Evolutionary conservation across 2,113 vertebrate genomes (phyloP).

Genomic region (Salvelinus namaycush): DNA sequence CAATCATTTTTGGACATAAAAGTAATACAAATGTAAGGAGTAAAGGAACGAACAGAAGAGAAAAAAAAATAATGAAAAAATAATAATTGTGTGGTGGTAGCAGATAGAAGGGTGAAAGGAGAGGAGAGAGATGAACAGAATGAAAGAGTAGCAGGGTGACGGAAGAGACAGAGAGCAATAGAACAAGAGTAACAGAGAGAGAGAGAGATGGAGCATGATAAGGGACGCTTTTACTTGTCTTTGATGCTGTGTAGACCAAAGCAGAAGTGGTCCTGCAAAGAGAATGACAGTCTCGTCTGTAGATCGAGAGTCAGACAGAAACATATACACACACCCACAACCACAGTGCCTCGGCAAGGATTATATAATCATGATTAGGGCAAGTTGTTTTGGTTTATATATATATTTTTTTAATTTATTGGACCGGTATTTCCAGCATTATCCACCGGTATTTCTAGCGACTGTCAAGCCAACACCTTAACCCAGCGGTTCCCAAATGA

Average conservation of each 20-base stretch:
- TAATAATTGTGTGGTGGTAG: not conserved
- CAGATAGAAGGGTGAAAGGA: slow-evolving; percentile 7
- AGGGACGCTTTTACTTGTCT: slow-evolving; percentile 18
- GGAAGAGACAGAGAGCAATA: not conserved
- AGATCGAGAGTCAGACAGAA: not conserved
- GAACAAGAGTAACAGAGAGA: slow-evolving; percentile 12
- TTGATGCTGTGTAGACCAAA: slow-evolving; percentile 10
- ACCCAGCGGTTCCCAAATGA: no score
- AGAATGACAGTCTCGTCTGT: not conserved
- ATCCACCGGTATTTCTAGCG: no score
- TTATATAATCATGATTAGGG: no score
- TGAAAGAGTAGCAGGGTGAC: no score
- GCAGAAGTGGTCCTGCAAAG: slow-evolving; percentile 4
- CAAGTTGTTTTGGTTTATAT: no score
- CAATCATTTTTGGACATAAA: slow-evolving; percentile 24
- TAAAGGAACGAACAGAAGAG: no score
- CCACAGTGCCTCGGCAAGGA: no score
- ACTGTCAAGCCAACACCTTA: no score
- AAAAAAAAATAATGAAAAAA: not conserved
- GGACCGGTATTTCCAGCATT: no score
- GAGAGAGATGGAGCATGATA: slow-evolving; percentile 8
- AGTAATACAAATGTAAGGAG: slow-evolving; percentile 25
- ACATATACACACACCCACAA: not conserved
- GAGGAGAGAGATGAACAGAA: not conserved
- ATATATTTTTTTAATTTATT: no score